A percentile compares a stretch with the other conserved stretches of the same genome.
Evolutionary conservation across 2,113 vertebrate species (phyloP).

Genomic region (Sander lucioperca): DNA sequence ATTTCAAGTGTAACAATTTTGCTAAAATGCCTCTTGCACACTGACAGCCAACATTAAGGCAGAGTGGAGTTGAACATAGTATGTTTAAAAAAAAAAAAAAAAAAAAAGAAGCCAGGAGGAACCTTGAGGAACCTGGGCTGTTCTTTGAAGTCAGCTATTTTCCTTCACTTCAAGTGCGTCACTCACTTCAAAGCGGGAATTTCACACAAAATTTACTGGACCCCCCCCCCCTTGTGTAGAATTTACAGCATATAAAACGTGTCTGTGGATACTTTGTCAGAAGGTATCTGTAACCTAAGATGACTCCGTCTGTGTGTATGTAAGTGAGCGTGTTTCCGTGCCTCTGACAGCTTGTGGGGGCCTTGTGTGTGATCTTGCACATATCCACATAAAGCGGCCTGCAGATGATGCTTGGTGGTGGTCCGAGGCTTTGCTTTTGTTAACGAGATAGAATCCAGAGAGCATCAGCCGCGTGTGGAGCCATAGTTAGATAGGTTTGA

Average conservation of each 20-base stretch:
- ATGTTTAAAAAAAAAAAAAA: no score
- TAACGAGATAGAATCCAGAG: conserved; percentile 67
- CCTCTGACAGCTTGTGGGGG: conserved; percentile 30
- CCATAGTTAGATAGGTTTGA: conserved; percentile 51
- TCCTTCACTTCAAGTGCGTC: conserved; percentile 58
- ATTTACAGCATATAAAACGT: conserved; percentile 58
- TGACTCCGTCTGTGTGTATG: conserved; percentile 39
- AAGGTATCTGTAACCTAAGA: conserved; percentile 62
- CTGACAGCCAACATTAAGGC: conserved; percentile 50
- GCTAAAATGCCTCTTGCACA: conserved; percentile 47
- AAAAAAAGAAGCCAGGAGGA: conserved; percentile 57
- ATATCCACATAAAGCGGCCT: conserved; percentile 47
- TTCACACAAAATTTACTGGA: conserved; percentile 60
- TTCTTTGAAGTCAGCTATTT: conserved; percentile 75
- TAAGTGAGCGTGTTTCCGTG: conserved; percentile 34
- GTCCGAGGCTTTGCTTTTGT: conserved; percentile 59
- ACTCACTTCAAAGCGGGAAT: conserved; percentile 73
- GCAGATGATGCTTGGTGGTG: conserved; percentile 48
- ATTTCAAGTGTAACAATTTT: conserved; percentile 49
- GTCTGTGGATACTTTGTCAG: conserved; percentile 50
- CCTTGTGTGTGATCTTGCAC: conserved; percentile 31
- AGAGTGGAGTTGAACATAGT: conserved; percentile 49
- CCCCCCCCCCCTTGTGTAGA: conserved; percentile 52
- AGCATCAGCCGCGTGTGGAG: conserved; percentile 35
- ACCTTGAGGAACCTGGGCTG: conserved; percentile 60